phyloP scores from a whole-genome alignment of 2,113 vertebrate species.

The Mesocricetus auratus region DNA sequence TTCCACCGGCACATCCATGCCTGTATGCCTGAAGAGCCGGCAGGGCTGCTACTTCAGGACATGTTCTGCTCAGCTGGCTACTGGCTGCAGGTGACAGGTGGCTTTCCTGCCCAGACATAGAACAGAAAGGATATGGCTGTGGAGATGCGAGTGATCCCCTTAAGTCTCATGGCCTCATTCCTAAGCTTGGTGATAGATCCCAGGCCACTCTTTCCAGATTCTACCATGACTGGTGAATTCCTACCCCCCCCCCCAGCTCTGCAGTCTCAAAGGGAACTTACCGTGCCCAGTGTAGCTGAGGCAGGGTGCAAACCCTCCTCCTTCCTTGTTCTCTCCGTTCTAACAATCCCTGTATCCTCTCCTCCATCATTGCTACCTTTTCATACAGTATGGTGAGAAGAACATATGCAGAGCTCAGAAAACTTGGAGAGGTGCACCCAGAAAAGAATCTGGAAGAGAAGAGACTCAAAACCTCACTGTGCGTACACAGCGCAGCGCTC shows the following conservation, averaged over 20 bases:
- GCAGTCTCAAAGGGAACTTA: background rate
- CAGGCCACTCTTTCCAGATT: rapidly evolving
- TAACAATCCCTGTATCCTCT: background rate
- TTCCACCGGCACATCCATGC: rapidly evolving
- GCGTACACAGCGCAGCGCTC: background rate
- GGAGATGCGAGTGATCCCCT: background rate
- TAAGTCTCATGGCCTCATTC: background rate
- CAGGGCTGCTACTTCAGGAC: background rate
- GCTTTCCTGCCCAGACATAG: background rate
- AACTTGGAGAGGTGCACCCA: background rate
- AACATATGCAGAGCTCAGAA: background rate
- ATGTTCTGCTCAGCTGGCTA: background rate
- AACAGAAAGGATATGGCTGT: background rate
- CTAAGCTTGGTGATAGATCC: background rate
- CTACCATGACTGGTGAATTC: background rate
- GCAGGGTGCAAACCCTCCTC: background rate
- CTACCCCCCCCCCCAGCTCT: background rate
- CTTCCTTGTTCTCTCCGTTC: background rate
- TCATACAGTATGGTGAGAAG: background rate
- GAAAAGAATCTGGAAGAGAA: background rate
- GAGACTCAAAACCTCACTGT: background rate
- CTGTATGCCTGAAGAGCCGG: background rate
- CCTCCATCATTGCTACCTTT: background rate
- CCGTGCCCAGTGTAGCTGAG: background rate
- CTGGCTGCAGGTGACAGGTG: background rate